Base-by-base conservation (phyloP, 2,113 vertebrate genomes). In the Neodontobutis hainanensis region DNA sequence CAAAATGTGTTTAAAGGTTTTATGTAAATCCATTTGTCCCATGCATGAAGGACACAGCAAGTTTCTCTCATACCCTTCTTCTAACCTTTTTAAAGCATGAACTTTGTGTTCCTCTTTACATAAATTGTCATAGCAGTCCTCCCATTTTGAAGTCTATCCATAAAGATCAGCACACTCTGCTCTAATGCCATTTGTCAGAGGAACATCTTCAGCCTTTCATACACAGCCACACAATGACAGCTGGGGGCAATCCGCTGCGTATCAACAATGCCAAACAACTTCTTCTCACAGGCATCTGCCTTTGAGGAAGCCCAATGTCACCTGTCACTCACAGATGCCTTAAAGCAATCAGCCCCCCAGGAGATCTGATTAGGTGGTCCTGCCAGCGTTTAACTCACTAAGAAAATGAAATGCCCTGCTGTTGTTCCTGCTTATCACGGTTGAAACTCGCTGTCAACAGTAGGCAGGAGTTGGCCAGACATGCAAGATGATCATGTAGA, bases 301-400 rank as follows among this genome's bases (percentile, higher is more conserved):
- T 89, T 81, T 82, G 80, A 81, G 60, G 66, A 77, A 75, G 47
- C 42, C 60, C 83, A 89, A 89, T 82, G 87, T 89, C 87, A 88
- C 75, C 86, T 84, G 85, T 85, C 90, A 88, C 69, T 89, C 82
- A 85, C 0, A 61, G 45, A 48, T 19, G 55, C 58, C 57, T 78
- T 81, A 74, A 68, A 69, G 58, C 75, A 64, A 74, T 65, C 58
- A 63, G 62, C 40, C 56, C 63, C 56, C 35, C 3, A 40, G 72
- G 75, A 79, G 82, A 87, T 87, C 67, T 74, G 80, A 87, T 85
- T 86, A 84, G 62, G 58, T 43, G 35, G 64, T 42, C 11, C 64
- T 70, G 83, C 68, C 67, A 69, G 77, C 66, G 43, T 83, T 87
- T 74, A 70, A 47, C 73, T 73, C 52, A 58, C 49, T 73, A 16